Base-by-base conservation (phyloP, 1,140 invertebrate species). In the Drosophila lowei region DNA sequence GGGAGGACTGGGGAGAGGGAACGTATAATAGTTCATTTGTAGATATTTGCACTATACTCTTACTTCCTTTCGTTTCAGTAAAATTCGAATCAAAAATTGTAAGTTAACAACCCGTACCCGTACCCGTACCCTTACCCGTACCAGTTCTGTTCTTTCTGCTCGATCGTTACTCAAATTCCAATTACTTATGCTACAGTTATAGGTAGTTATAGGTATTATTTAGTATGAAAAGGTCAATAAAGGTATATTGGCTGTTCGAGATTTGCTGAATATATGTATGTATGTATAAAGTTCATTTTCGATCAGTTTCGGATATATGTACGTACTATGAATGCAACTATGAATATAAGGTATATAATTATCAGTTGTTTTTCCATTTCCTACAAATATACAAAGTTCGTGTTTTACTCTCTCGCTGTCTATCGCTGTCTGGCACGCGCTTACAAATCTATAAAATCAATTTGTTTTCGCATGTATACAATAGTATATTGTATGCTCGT, bases 281-380 rank as follows among this genome's bases (percentile, higher is more conserved):
- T 70, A 50, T 65, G 30, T 59, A 25, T 25, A 61, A 73, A 77
- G 53, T 77, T 68, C 68, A 77, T 77, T 73, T 77, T 73, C 52
- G 58, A 68, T 68, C 53, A 49, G 42, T 68, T 57, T 28, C 52
- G 48, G 49, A 25, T 65, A 55, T 68, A 61, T 47, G 73, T 73
- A 74, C 61, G 61, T 73, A 63, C 74, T 58, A 44, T 77, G 56
- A 80, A 76, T 77, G 77, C 63, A 81, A 81, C 78, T 81, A 72
- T 70, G 70, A 70, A 54, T 64, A 67, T 72, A 76, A 68, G 44
- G 62, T 75, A 75, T 74, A 74, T 75, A 73, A 67, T 75, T 61
- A 75, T 75, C 56, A 74, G 71, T 75, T 75, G 62, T 48, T 41
- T 41, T 38, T 38, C 34, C 34, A 68, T 74, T 52, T 60, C 62